These are phyloP conservation scores for Pteropus rufus DNA, from an alignment of 2,797 vertebrate genomes.

Conservation along the genomic window DNA sequence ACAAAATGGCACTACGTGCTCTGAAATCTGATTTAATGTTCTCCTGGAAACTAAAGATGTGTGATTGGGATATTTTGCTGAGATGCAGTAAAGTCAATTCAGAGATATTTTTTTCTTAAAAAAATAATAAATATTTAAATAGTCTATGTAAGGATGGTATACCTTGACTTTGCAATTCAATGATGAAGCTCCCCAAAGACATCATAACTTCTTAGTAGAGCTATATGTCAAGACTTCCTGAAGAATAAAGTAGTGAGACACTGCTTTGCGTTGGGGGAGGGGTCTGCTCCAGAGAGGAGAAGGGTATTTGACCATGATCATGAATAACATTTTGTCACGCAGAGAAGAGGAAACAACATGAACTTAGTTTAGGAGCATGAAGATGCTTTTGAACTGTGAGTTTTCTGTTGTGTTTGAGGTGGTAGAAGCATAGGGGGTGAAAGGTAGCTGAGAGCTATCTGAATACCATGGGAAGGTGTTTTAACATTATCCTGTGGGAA, in stretches of 20 bases:
- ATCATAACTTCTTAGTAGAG: background rate
- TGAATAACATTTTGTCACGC: background rate
- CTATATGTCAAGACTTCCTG: background rate
- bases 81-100: background rate
- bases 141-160: background rate
- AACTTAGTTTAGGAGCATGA: background rate
- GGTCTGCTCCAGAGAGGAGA: background rate
- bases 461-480: background rate
- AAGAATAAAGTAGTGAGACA: background rate
- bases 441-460: background rate
- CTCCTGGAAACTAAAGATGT: background rate
- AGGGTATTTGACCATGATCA: background rate
- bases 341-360: background rate
- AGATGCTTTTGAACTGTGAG: background rate
- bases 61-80: background rate
- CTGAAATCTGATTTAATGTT: background rate
- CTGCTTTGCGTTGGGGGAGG: background rate
- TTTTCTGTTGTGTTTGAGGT: background rate
- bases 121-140: background rate
- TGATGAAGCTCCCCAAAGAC: background rate
- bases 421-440: background rate
- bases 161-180: background rate
- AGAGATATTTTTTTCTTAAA: background rate
- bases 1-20: background rate
- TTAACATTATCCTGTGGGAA: background rate